Base-by-base conservation (phyloP, 1,140 invertebrate genomes). In the Hyposmocoma kahamanoa region DNA sequence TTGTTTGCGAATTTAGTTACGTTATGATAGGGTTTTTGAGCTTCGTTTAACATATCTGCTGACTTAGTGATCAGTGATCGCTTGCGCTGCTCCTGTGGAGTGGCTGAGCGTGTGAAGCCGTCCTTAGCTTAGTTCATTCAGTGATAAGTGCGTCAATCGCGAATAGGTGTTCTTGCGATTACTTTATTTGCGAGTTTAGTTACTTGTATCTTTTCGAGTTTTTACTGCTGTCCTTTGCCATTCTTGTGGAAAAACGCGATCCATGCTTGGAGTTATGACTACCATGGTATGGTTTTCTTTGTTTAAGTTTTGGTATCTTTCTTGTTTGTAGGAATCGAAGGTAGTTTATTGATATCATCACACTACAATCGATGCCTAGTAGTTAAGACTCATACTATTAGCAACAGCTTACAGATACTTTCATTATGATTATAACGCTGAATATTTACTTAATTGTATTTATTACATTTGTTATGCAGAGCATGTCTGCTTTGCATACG, bases 271-370 rank as follows among this genome's bases (percentile, higher is more conserved):
- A 83, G 82, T 82, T 85, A 85, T 85, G 82, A 85, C 82, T 82
- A 85, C 82, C 77, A 85, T 85, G 82, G 82, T 85, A 85, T 83
- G 82, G 82, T 85, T 85, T 83, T 72, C 82, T 85, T 85, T 85
- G 82, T 85, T 73, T 81, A 76, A 67, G 67, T 79, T 59, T 58
- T 73, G 75, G 49, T 64, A 67, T 63, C 70, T 70, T 66, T 70
- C 63, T 77, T 70, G 57, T 67, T 79, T 72, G 67, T 71, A 69
- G 56, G 64, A 15, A 41, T 5, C 20, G 38, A 67, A 67, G 65
- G 56, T 78, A 78, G 78, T 62, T 69, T 60, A 60, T 57, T 57
- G 54, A 52, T 49, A 54, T 68, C 62, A 63, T 71, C 54, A 63
- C 61, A 28, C 58, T 62, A 48, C 39, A 72, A 46, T 49, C 36